Conservation (phyloP, 2,888 invertebrate species). For the Meliscaeva auricollis region DNA sequence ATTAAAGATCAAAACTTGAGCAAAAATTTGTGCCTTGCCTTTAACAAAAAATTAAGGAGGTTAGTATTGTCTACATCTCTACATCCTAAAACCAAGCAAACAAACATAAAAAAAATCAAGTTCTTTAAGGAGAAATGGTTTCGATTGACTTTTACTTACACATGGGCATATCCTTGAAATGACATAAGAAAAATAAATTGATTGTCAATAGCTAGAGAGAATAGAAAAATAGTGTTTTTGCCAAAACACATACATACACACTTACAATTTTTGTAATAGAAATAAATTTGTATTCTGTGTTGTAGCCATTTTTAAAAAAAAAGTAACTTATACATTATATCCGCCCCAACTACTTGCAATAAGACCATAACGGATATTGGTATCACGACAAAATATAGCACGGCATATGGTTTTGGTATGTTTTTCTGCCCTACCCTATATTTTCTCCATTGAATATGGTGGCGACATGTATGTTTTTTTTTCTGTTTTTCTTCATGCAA, state of each 20-base stretch:
- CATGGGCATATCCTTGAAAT: conserved; percentile 7
- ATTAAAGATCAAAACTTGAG: neutral
- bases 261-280: neutral
- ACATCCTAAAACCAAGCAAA: too few species aligned
- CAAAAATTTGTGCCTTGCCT: neutral
- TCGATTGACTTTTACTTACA: conserved; percentile 9
- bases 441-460: neutral
- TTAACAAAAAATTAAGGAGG: neutral
- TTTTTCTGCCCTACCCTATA: conserved; percentile 11
- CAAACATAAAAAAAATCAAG: too few species aligned
- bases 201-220: neutral
- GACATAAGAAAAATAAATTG: neutral
- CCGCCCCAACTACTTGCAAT: neutral
- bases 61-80: neutral
- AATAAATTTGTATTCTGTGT: neutral
- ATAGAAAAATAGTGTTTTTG: neutral
- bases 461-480: conserved; percentile 2
- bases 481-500: neutral
- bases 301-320: neutral
- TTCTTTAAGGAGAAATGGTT: conserved; percentile 1
- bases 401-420: neutral
- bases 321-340: neutral
- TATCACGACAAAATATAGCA: conserved; percentile 4
- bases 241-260: neutral
- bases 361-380: neutral